These are phyloP conservation scores for Hyalella azteca DNA, from an alignment of 2,888 invertebrate genomes.

Conservation along the genomic window DNA sequence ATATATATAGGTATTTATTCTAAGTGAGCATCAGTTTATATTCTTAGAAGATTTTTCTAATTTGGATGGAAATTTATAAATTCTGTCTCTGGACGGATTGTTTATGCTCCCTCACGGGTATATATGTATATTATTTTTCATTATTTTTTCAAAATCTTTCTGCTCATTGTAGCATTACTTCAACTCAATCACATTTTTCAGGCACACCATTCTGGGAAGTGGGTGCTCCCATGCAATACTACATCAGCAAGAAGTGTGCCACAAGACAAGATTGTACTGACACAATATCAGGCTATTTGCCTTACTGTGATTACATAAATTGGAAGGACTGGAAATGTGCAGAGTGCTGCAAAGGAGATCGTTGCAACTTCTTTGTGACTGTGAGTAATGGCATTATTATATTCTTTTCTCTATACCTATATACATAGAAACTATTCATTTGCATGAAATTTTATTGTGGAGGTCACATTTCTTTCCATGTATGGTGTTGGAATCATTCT, in stretches of 20 bases:
- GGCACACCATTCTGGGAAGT: constrained; percentile 84
- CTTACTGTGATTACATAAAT: constrained; percentile 84
- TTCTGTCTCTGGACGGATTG: too few relatives aligned
- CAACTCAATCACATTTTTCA: too few relatives aligned
- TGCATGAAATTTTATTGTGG: neutral
- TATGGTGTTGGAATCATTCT: too few relatives aligned
- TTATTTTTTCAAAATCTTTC: too few relatives aligned
- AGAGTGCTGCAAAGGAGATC: constrained; percentile 58
- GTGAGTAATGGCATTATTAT: constrained; percentile 14
- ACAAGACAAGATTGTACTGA: constrained; percentile 79
- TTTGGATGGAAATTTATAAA: too few relatives aligned
- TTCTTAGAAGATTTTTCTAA: too few relatives aligned
- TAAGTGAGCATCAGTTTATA: too few relatives aligned
- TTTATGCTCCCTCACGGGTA: too few relatives aligned
- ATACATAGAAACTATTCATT: neutral
- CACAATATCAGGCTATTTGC: constrained; percentile 74
- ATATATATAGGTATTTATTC: too few relatives aligned
- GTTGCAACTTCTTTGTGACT: constrained; percentile 58
- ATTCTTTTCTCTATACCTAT: neutral
- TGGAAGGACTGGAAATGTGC: constrained; percentile 58
- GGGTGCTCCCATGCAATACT: constrained; percentile 78
- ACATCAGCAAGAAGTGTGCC: constrained; percentile 88
- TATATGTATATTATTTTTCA: too few relatives aligned
- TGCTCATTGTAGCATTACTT: too few relatives aligned
- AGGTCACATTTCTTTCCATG: too few relatives aligned